phyloP scores from a whole-genome alignment of 2,888 invertebrate genomes.

The Notodonta dromedarius region DNA sequence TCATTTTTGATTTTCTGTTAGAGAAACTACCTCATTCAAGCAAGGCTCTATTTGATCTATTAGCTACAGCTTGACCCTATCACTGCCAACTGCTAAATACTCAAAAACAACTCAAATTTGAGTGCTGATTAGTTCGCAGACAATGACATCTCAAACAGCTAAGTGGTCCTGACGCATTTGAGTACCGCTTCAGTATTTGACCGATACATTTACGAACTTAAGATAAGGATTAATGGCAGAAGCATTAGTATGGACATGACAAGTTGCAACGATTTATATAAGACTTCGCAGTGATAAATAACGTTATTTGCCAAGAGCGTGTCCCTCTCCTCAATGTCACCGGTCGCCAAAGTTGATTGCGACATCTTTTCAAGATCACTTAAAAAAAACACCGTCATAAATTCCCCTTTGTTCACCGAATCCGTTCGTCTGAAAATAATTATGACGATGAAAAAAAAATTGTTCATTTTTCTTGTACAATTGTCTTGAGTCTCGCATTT shows the following conservation, averaged over 20 bases:
- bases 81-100: too few relatives aligned
- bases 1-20: too few relatives aligned
- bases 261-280: background rate
- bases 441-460: background rate
- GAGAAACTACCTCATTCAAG: too few relatives aligned
- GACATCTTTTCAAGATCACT: background rate
- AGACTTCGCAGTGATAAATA: slow-evolving; percentile 7
- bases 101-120: too few relatives aligned
- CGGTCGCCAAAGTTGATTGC: background rate
- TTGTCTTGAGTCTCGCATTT: slow-evolving; percentile 12
- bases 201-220: too few relatives aligned
- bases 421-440: slow-evolving; percentile 13
- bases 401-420: slow-evolving; percentile 6
- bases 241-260: background rate
- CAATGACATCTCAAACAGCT: too few relatives aligned
- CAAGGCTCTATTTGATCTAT: too few relatives aligned
- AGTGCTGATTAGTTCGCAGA: too few relatives aligned
- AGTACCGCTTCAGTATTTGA: too few relatives aligned
- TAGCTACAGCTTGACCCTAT: too few relatives aligned
- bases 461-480: background rate
- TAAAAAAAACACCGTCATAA: slow-evolving; percentile 2
- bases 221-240: background rate
- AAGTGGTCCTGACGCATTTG: too few relatives aligned
- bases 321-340: slow-evolving; percentile 14
- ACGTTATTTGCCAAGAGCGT: slow-evolving; percentile 20